phyloP scores from a whole-genome alignment of 2,113 vertebrate genomes.

The Tragelaphus buxtoni region DNA sequence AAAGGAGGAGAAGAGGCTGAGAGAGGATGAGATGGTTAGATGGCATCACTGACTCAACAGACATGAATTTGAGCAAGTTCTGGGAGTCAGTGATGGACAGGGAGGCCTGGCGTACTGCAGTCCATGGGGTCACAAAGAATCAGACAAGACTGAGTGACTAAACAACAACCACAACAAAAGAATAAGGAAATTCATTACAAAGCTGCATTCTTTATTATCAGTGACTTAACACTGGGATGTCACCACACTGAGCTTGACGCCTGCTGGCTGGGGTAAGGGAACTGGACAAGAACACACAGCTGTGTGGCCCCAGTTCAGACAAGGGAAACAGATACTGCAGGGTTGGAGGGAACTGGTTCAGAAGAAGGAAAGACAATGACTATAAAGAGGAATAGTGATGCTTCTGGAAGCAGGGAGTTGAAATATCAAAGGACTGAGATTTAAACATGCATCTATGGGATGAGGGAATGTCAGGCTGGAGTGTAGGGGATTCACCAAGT shows the following conservation, averaged over 20 bases:
- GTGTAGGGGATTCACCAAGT: accelerated
- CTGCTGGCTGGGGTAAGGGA: no score
- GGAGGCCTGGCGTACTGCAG: accelerated
- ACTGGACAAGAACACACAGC: background rate
- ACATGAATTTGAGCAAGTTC: background rate
- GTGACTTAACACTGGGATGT: background rate
- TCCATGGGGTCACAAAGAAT: background rate
- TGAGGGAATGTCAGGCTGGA: background rate
- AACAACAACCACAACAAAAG: background rate
- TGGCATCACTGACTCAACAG: background rate
- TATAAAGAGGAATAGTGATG: accelerated
- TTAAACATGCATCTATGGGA: accelerated
- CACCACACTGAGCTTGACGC: background rate
- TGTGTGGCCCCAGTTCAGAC: accelerated
- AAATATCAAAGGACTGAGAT: background rate
- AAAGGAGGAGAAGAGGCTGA: background rate
- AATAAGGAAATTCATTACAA: no score
- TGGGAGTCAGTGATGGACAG: background rate
- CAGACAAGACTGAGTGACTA: accelerated
- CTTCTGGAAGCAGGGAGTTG: background rate
- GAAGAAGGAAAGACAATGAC: background rate
- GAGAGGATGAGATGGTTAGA: background rate
- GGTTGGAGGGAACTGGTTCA: background rate
- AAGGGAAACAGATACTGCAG: background rate
- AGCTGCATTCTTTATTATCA: background rate